Conservation (phyloP, 2,113 vertebrate genomes). For the Lanius collurio region DNA sequence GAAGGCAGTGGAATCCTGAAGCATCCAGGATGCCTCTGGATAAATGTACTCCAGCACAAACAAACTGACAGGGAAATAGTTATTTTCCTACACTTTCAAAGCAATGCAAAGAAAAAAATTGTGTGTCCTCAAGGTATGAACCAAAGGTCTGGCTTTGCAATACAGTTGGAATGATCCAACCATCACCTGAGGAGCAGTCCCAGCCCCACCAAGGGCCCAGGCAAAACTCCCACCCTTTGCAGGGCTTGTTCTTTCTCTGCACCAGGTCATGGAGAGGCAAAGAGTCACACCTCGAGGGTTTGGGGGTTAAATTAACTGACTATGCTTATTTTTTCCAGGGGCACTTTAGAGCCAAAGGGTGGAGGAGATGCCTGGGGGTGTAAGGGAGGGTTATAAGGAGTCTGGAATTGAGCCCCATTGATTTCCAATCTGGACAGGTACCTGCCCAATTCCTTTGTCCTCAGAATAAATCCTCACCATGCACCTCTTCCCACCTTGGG, state of each 20-base stretch:
- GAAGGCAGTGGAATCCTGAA: background rate
- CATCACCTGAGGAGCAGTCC: background rate
- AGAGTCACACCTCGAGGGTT: rapidly evolving
- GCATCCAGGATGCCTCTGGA: background rate
- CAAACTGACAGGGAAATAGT: background rate
- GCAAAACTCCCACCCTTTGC: background rate
- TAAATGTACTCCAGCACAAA: background rate
- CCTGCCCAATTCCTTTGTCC: background rate
- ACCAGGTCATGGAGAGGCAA: background rate
- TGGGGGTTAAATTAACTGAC: background rate
- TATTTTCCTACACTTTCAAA: background rate
- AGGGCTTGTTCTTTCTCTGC: background rate
- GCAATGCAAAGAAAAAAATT: background rate
- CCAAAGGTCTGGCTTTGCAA: background rate
- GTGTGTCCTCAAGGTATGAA: background rate
- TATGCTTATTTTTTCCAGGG: background rate
- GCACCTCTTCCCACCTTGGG: background rate
- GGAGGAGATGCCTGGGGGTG: background rate
- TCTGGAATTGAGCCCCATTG: background rate
- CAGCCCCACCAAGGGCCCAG: background rate
- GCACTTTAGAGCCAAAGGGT: background rate
- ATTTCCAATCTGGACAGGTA: background rate
- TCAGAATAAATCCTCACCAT: background rate
- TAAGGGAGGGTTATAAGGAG: background rate
- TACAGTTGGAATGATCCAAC: background rate